Evolutionary conservation across 2,113 vertebrate species (phyloP), one percentile per base, ranked within the genome.

Genomic region (Varanus komodoensis): DNA sequence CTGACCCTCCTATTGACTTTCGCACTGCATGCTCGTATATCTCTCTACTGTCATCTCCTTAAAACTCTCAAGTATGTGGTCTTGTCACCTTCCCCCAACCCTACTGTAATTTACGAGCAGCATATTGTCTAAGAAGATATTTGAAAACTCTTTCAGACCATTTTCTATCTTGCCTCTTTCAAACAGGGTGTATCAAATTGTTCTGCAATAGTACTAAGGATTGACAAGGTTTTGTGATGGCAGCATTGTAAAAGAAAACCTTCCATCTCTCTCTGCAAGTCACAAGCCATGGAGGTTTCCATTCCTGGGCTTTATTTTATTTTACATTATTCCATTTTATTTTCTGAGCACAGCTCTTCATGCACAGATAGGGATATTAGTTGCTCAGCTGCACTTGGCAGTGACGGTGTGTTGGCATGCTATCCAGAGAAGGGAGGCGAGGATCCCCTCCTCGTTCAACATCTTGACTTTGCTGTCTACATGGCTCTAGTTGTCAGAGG

Each of bases 101-200:
- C 38, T 44, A 44, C 38, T 44, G 38, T 44, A 44, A 44, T 44
- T 3, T 44, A 44, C 38, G 38, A 44, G 38, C 57, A 79, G 61
- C 44, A 79, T 68, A 79, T 48, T 11, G 74, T 78, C 25, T 1
- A 8, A 64, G 54, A 3, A 44, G 48, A 87, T 34, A 29, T 79
- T 87, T 67, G 38, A 38, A 50, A 25, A 27, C 61, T 87, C 86
- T 61, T 87, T 68, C 86, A 8, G 38, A 79, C 48, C 64, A 64
- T 8, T 54, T 54, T 54, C 11, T 54, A 54, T 54, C 11, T 54
- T 54, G 6, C 6, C 2, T 54, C 11, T 54, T 44, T 54, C 11
- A 78, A 87, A 69, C 52, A 88, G 61, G 34, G 64, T 23, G 21
- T 88, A 90, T 85, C 88, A 89, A 88, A 91, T 82, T 89, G 38